Evolutionary conservation across 2,888 invertebrate species (phyloP), one percentile per base, ranked within the genome.

Genomic region (Magallana nippona): DNA sequence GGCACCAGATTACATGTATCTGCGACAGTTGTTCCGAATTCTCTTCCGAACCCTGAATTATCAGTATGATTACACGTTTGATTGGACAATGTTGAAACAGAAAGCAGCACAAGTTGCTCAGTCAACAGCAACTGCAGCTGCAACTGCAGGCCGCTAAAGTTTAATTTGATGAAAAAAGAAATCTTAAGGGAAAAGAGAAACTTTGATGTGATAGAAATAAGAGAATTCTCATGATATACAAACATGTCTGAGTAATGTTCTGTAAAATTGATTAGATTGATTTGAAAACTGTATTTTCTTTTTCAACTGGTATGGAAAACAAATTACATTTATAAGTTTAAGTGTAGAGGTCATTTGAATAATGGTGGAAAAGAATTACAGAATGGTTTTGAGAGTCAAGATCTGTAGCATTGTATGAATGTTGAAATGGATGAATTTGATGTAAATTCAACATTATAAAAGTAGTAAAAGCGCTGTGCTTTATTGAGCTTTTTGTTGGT

Each of bases 51-150:
- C 99, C 91, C 96, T 99, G 94, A 99, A 99, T 96, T 99, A 99
- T 95, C 98, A 98, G 95, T 99, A 98, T 95, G 99, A 99, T 95
- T 99, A 98, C 95, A 98, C 98, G 93, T 99, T 99, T 95, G 99
- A 99, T 95, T 99, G 99, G 99, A 99, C 99, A 93, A 98, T 99
- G 97, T 96, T 99, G 94, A 98, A 99, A 94, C 99, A 99, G 95
- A 98, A 98, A 93, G 96, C 96, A 83, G 96, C 96, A 71, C 89
- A 89, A 77, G 91, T 91, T 57, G 91, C 91, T 44, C 91, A 91
- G 85, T 88, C 88, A 62, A 88, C 89, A 63, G 88, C 89, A 82
- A 89, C 89, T 58, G 88, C 91, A 62, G 89, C 89, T 55, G 91
- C 90, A 55, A 89, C 89, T 19, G 88, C 90, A 62, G 91, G 88